These are phyloP conservation scores for Myxocyprinus asiaticus DNA, from an alignment of 2,113 vertebrate species.

Conservation along the genomic window DNA sequence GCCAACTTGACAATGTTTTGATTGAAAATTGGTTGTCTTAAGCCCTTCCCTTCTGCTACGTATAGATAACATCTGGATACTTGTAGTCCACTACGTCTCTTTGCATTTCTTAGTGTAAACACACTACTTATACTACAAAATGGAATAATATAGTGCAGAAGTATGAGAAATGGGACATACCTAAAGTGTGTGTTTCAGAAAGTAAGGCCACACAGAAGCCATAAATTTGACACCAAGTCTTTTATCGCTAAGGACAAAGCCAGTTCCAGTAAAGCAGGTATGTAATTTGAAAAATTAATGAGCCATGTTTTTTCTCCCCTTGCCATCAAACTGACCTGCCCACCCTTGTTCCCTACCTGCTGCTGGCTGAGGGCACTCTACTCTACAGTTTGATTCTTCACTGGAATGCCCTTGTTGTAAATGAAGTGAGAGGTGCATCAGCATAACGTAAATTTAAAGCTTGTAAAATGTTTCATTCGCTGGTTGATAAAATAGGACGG, in stretches of 20 bases:
- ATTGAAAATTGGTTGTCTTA: too few species aligned
- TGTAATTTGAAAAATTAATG: slow-evolving; percentile 75
- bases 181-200: slow-evolving; percentile 45
- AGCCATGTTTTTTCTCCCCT: slow-evolving; percentile 42
- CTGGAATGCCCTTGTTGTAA: slow-evolving; percentile 53
- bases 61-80: too few species aligned
- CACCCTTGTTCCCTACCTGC: neutral
- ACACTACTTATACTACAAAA: too few species aligned
- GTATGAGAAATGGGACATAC: too few species aligned
- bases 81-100: too few species aligned
- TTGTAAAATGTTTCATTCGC: slow-evolving; percentile 7
- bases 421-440: slow-evolving; percentile 51
- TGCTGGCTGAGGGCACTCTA: slow-evolving; percentile 6
- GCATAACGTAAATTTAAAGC: slow-evolving; percentile 33
- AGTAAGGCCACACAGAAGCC: slow-evolving; percentile 37
- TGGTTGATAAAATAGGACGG: neutral
- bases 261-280: slow-evolving; percentile 51
- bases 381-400: slow-evolving; percentile 39
- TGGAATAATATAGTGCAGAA: too few species aligned
- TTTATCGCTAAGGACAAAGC: slow-evolving; percentile 76
- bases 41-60: too few species aligned
- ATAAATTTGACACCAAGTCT: slow-evolving; percentile 63
- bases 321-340: slow-evolving; percentile 1
- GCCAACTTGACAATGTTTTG: too few species aligned
- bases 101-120: too few species aligned